A percentile compares a stretch with the other conserved stretches of the same genome.
These are phyloP conservation scores for Mimas tiliae DNA, from an alignment of 2,888 invertebrate genomes.

Conservation along the genomic window DNA sequence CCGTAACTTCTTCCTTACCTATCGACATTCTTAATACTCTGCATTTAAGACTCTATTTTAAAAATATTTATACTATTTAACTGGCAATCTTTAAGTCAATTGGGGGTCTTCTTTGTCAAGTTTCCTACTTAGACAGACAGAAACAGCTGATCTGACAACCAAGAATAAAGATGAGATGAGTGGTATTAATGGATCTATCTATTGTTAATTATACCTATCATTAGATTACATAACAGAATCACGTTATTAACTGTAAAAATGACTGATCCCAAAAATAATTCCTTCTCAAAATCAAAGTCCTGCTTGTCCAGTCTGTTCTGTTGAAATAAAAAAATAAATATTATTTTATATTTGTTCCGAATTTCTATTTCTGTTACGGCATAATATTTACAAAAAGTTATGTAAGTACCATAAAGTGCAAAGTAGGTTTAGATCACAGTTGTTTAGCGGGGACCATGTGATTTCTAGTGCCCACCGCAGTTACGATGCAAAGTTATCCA, in stretches of 20 bases:
- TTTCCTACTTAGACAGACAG: too few species aligned
- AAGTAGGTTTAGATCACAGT: slow-evolving; percentile 6
- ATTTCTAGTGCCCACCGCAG: slow-evolving; percentile 24
- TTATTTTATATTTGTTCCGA: not conserved
- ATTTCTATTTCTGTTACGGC: slow-evolving; percentile 10
- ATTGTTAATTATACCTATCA: too few species aligned
- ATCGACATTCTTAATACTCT: not conserved
- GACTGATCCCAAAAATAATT: too few species aligned
- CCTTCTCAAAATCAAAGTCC: too few species aligned
- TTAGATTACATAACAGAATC: too few species aligned
- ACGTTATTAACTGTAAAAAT: too few species aligned
- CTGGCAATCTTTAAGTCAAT: too few species aligned
- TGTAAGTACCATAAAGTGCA: slow-evolving; percentile 21
- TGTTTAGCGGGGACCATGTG: slow-evolving; percentile 16
- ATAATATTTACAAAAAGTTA: not conserved
- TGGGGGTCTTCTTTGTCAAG: too few species aligned
- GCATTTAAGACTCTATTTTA: not conserved
- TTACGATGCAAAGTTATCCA: slow-evolving; percentile 26
- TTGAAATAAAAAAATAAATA: not conserved
- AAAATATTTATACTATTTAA: too few species aligned
- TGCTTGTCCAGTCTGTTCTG: not conserved
- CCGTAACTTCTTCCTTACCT: not conserved
- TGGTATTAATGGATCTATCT: too few species aligned
- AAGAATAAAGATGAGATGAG: too few species aligned
- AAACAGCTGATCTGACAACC: too few species aligned